Conservation (phyloP, 2,888 invertebrate genomes). For the Sesamia inferens region DNA sequence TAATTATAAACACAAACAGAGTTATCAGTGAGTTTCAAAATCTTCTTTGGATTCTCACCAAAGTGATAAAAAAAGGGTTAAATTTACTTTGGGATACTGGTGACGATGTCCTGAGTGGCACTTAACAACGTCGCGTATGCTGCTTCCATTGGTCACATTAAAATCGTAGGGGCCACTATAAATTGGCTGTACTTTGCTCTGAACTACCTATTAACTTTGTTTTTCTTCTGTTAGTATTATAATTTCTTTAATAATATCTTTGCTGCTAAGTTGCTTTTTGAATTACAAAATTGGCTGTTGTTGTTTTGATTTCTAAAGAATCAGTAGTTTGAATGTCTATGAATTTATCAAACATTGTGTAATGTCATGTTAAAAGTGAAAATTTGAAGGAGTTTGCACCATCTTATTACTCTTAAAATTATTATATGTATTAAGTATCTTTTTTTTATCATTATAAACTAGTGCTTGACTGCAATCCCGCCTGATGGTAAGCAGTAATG, state of each 20-base stretch:
- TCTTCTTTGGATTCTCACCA: constrained; percentile 55
- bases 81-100: constrained; percentile 66
- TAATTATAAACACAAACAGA: constrained; percentile 67
- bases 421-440: too few species aligned
- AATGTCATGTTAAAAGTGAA: constrained; percentile 14
- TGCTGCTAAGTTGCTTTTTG: neutral
- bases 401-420: neutral
- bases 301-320: neutral
- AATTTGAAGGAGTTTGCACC: neutral
- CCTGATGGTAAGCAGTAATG: too few species aligned
- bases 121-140: neutral
- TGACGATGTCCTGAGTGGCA: constrained; percentile 23
- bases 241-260: neutral
- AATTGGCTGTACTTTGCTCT: neutral
- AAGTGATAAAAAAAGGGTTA: constrained; percentile 68
- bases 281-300: neutral
- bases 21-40: constrained; percentile 70
- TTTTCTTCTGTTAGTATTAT: neutral
- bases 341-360: constrained; percentile 7
- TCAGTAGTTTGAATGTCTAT: neutral
- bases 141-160: constrained; percentile 6
- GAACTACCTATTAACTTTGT: neutral
- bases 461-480: too few species aligned
- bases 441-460: too few species aligned
- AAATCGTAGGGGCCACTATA: neutral